Percentiles rank a stretch among this genome's conserved stretches.
Conservation (phyloP, 2,797 vertebrate species). For the Choloepus didactylus region DNA sequence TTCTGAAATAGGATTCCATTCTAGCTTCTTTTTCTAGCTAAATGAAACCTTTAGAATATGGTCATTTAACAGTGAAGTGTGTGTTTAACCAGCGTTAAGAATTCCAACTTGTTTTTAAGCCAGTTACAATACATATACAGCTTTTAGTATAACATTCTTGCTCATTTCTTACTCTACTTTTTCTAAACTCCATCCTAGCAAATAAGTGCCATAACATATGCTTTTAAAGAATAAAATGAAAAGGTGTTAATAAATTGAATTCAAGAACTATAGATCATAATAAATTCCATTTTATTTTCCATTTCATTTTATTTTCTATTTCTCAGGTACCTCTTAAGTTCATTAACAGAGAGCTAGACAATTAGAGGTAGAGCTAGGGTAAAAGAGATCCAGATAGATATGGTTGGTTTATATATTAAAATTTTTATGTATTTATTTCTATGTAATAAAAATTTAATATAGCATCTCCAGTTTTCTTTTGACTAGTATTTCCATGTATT, state of each 20-base stretch:
- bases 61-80: constrained; percentile 60
- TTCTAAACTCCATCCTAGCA: constrained; percentile 7
- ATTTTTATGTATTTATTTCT: background rate
- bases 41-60: constrained; percentile 29
- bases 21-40: constrained; percentile 58
- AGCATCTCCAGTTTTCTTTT: background rate
- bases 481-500: background rate
- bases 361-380: background rate
- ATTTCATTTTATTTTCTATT: background rate
- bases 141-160: background rate
- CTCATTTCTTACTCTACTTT: background rate
- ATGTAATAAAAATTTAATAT: background rate
- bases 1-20: constrained; percentile 34
- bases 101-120: constrained; percentile 47
- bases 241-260: constrained; percentile 27
- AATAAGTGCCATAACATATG: constrained; percentile 22
- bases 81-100: background rate
- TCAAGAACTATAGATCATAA: background rate
- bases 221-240: constrained; percentile 64
- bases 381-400: background rate
- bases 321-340: background rate
- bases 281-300: constrained; percentile 51
- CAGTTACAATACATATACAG: constrained; percentile 8
- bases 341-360: background rate
- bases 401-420: background rate